These are phyloP conservation scores for Mastigias papua DNA, from an alignment of 30 jellyfish, hydroid and myxozoan species.

Conservation along the genomic window DNA sequence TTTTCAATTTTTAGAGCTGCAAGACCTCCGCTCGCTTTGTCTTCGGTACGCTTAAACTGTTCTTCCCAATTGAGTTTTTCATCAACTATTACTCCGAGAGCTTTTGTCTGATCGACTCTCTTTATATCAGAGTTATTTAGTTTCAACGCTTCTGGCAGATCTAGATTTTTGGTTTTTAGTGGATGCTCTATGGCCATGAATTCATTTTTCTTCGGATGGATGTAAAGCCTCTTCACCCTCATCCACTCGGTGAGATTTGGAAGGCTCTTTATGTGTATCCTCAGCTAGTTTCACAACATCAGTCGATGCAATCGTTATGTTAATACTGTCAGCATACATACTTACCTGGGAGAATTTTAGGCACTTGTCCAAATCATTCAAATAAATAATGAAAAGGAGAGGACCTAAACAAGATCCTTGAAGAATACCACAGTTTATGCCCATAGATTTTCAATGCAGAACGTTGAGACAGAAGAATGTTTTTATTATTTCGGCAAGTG, in stretches of 20 bases:
- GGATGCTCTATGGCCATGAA: conserved; percentile 29
- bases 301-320: conserved; percentile 44
- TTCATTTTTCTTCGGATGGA: conserved; percentile 24
- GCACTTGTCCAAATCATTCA: conserved; percentile 51
- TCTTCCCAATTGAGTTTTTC: too few relatives aligned
- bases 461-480: conserved; percentile 17
- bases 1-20: too few relatives aligned
- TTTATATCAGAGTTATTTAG: conserved; percentile 32
- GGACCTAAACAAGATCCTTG: conserved; percentile 71
- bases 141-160: conserved; percentile 48
- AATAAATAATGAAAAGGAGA: conserved; percentile 35
- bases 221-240: conserved; percentile 13
- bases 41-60: too few relatives aligned
- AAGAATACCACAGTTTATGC: conserved; percentile 33
- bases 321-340: conserved; percentile 61
- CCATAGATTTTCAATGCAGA: conserved; percentile 17
- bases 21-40: too few relatives aligned
- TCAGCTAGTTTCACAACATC: conserved; percentile 38
- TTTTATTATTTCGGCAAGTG: conserved; percentile 21
- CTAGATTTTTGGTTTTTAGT: conserved; percentile 24
- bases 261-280: conserved; percentile 49
- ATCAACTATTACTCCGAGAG: conserved; percentile 20
- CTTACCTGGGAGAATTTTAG: conserved; percentile 49
- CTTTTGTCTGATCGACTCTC: conserved; percentile 33
- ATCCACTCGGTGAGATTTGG: neutral